phyloP scores from a whole-genome alignment of 2,797 vertebrate species.

The Arnoldichthys spilopterus region DNA sequence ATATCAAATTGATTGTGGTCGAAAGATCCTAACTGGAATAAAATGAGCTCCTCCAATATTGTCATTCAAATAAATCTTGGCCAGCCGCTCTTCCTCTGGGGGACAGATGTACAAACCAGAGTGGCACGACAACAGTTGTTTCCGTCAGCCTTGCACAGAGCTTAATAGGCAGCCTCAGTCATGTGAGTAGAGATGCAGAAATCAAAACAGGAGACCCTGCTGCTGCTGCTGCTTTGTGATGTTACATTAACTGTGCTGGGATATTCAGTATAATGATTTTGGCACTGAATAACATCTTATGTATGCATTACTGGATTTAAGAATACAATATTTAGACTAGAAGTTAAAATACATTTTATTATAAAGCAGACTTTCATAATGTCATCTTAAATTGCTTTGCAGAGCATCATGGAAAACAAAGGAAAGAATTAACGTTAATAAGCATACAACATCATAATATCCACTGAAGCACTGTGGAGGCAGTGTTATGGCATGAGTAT shows the following conservation, averaged over 20 bases:
- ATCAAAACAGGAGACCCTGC: slow-evolving; percentile 55
- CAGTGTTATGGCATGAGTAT: too few species aligned
- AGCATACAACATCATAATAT: too few species aligned
- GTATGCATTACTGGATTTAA: not conserved
- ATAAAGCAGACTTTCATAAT: not conserved
- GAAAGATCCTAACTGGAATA: slow-evolving; percentile 81
- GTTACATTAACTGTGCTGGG: not conserved
- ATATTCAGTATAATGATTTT: not conserved
- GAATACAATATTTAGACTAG: not conserved
- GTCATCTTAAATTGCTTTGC: not conserved
- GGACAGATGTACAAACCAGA: slow-evolving; percentile 66
- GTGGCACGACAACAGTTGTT: slow-evolving; percentile 66
- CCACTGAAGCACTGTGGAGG: too few species aligned
- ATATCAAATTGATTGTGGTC: slow-evolving; percentile 81
- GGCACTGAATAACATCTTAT: not conserved
- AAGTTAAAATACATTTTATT: not conserved
- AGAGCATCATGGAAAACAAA: not conserved
- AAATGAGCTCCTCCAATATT: slow-evolving; percentile 83
- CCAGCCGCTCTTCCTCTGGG: slow-evolving; percentile 61
- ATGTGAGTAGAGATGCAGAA: slow-evolving; percentile 54
- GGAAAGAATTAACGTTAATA: too few species aligned
- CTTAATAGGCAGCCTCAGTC: slow-evolving; percentile 63
- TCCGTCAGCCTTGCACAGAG: slow-evolving; percentile 55
- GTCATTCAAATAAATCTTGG: slow-evolving; percentile 73
- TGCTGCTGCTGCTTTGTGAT: slow-evolving; percentile 26